phyloP scores from a whole-genome alignment of 2,888 invertebrate genomes.

The Rhingia rostrata region DNA sequence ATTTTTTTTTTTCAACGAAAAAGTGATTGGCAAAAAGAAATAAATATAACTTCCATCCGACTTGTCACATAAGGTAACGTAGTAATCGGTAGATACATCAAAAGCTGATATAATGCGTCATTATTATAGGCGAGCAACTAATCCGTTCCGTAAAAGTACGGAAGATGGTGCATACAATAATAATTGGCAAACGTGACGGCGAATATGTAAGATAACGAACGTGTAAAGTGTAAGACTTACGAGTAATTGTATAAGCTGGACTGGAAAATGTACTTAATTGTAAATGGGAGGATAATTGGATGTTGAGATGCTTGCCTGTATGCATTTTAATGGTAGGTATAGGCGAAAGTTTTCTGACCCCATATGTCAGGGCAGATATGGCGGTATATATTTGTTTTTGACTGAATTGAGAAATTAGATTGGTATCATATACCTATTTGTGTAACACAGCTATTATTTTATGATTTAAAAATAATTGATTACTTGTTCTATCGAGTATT shows the following conservation, averaged over 20 bases:
- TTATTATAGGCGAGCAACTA: slow-evolving; percentile 9
- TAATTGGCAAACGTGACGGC: slow-evolving; percentile 28
- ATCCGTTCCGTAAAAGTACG: slow-evolving; percentile 8
- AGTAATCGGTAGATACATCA: slow-evolving; percentile 10
- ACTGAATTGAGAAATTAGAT: too few relatives aligned
- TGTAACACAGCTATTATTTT: too few relatives aligned
- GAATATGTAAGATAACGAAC: slow-evolving; percentile 13
- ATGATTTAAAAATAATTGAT: too few relatives aligned
- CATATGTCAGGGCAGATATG: slow-evolving; percentile 1
- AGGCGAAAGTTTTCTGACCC: slow-evolving; percentile 15
- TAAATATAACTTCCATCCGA: not conserved
- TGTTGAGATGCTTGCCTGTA: not conserved
- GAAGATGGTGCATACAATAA: slow-evolving; percentile 14
- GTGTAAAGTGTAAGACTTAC: slow-evolving; percentile 18
- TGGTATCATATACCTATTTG: too few relatives aligned
- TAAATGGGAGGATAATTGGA: slow-evolving; percentile 11
- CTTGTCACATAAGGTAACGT: slow-evolving; percentile 5
- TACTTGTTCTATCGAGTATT: too few relatives aligned
- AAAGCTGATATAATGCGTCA: slow-evolving; percentile 15
- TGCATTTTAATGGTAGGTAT: slow-evolving; percentile 11
- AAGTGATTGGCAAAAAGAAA: not conserved
- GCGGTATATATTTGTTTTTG: not conserved
- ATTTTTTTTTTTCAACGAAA: not conserved
- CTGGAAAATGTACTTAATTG: slow-evolving; percentile 30
- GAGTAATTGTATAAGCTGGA: slow-evolving; percentile 18